Evolutionary conservation across 2,113 vertebrate species (phyloP), one percentile per base, ranked within the genome.

Genomic region (Xyrauchen texanus): DNA sequence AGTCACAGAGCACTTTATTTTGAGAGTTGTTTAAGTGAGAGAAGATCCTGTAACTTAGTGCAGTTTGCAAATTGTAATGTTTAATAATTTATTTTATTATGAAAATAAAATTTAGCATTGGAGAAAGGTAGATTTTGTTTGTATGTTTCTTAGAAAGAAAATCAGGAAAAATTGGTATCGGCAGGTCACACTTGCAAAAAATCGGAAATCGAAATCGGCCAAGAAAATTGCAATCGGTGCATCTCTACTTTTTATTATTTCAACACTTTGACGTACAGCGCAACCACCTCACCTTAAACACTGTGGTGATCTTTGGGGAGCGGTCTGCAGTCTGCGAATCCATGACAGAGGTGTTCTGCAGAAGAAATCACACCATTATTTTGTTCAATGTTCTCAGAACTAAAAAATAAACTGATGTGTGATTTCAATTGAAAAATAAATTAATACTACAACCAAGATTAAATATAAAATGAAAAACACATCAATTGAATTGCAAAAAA

Each of bases 321-420:
- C 93, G 94, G 89, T 95, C 94, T 93, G 94, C 94, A 92, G 94
- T 94, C 87, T 94, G 94, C 92, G 95, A 93, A 90, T 96, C 95
- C 94, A 95, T 95, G 89, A 93, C 93, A 90, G 95, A 95, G 3
- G 93, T 95, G 88, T 94, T 95, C 95, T 95, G 86, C 11, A 76
- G 10, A 63, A 47, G 46, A 73, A 57, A 45, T 15, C 45, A n/a
- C 8, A 21, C n/a, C 8, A 12, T 44, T 52, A 16, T 53, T 62
- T 63, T 1, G 13, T 16, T 15, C 4, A 6, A 6, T 46, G 7
- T 8, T 3, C 11, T 15, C 65, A 8, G 12, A 15, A 68, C 13
- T 7, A 6, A n/a, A 60, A 42, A 60, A 15, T 7, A 60, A 63
- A 44, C 10, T 10, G 4, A 9, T 7, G 47, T 58, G 8, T 8